Percentiles rank a stretch among this genome's conserved stretches.
Conservation (phyloP, 2,888 invertebrate genomes). For the Acanthosoma haemorrhoidale region DNA sequence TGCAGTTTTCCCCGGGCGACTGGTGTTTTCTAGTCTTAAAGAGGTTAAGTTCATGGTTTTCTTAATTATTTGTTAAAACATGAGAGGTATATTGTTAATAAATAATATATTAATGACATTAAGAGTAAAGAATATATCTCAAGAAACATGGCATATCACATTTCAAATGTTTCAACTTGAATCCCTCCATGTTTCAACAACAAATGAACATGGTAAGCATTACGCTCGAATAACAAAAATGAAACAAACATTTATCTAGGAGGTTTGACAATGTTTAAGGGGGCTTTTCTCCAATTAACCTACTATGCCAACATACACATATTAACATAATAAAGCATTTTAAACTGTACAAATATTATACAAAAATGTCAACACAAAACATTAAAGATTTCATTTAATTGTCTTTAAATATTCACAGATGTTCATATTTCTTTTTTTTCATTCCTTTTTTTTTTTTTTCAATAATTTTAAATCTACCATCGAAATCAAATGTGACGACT, state of each 20-base stretch:
- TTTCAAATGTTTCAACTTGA: too few species aligned
- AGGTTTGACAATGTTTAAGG: too few species aligned
- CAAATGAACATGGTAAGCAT: not conserved
- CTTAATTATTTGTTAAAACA: constrained; percentile 6
- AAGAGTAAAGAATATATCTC: too few species aligned
- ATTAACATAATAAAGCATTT: not conserved
- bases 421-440: not conserved
- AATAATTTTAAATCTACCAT: not conserved
- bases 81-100: constrained; percentile 1
- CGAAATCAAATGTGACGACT: not conserved
- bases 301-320: not conserved
- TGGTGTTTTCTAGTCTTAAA: constrained; percentile 10
- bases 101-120: too few species aligned
- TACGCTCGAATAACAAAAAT: not conserved
- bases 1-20: not conserved
- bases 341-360: constrained; percentile 18
- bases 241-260: not conserved
- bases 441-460: not conserved
- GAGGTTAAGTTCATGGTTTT: not conserved
- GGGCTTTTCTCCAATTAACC: not conserved
- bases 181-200: too few species aligned
- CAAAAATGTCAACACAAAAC: constrained; percentile 20
- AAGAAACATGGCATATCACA: too few species aligned
- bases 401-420: constrained; percentile 17
- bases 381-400: constrained; percentile 23